These are phyloP conservation scores for Excalfactoria chinensis DNA, from an alignment of 2,113 vertebrate species.

Conservation along the genomic window DNA sequence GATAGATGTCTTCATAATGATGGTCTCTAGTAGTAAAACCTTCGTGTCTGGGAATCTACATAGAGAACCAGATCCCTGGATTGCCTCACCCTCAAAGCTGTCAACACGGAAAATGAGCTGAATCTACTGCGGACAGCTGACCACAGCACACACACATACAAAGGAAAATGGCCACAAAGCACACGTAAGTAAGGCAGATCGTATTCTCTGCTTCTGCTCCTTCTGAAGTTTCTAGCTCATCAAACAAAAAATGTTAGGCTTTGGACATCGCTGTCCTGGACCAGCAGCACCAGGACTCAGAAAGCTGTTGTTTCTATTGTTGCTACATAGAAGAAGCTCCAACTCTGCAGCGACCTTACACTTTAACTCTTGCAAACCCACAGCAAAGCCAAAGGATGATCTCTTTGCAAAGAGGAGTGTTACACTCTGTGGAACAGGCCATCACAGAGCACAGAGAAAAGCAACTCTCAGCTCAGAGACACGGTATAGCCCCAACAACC, in stretches of 20 bases:
- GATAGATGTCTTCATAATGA: neutral
- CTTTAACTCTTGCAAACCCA: neutral
- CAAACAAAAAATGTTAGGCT: fast-evolving
- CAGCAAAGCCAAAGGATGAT: fast-evolving
- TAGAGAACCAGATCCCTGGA: neutral
- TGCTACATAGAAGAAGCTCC: neutral
- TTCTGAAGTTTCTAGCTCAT: neutral
- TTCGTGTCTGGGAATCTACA: neutral
- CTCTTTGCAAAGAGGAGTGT: neutral
- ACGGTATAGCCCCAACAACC: fast-evolving
- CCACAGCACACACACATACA: fast-evolving
- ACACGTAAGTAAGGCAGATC: neutral
- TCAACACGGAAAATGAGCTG: fast-evolving
- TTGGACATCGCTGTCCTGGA: fast-evolving
- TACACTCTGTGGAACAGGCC: neutral
- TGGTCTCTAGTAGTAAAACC: neutral
- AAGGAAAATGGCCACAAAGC: neutral
- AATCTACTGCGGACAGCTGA: neutral
- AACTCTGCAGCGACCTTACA: neutral
- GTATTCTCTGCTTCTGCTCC: neutral
- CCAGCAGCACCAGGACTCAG: neutral
- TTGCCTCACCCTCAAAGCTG: fast-evolving
- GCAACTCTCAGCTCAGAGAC: fast-evolving
- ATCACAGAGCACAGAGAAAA: fast-evolving
- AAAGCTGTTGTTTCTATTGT: neutral